Base-by-base conservation (phyloP, 2,888 invertebrate genomes). In the Caenorhabditis imperialis region DNA sequence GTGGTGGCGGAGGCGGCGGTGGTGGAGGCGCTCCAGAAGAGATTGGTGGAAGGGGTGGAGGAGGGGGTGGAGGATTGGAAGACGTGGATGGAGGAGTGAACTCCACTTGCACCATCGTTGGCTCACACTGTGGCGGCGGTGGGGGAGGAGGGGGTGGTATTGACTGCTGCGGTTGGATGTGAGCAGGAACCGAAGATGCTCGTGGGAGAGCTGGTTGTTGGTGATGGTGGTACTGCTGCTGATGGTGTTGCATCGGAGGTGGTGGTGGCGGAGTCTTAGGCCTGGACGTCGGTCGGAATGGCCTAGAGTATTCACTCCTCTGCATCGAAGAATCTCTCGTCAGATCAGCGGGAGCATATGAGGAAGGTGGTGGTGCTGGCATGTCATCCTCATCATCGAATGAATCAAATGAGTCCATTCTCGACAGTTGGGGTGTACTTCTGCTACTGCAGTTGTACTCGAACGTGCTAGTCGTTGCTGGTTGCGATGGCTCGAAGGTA, bases 191-290 rank as follows among this genome's bases (percentile, higher is more conserved):
- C 6, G 78, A 58, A 40, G 63, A 55, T 2, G 51, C 60, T 67
- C 65, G 50, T 33, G 50, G 20, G 1, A 63, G 27, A 22, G 48
- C 35, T 25, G 53, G 25, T 23, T 50, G 54, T 44, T 54, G 54
- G n/a, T 50, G 22, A 38, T 30, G 33, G 8, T 25, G 42, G 6
- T 62, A 42, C n/a, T 70, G 47, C 14, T 58, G 65, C 14, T 42
- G 50, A 1, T 53, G 58, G 37, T 47, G 58, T 38, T 57, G 60
- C 40, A 61, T 44, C 10, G 76, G 76, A 18, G 79, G 81, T 10
- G 81, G 81, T 14, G 81, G 81, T 27, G 81, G 81, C 12, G 81
- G 93, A 0, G 94, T 81, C 53, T 84, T 85, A 16, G 85, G 85
- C 23, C 84, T 62, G 8, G 73, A 72, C 1, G 79, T 55, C 6